Evolutionary conservation across 2,113 vertebrate species (phyloP).

Genomic region (Nesogale talazaci): DNA sequence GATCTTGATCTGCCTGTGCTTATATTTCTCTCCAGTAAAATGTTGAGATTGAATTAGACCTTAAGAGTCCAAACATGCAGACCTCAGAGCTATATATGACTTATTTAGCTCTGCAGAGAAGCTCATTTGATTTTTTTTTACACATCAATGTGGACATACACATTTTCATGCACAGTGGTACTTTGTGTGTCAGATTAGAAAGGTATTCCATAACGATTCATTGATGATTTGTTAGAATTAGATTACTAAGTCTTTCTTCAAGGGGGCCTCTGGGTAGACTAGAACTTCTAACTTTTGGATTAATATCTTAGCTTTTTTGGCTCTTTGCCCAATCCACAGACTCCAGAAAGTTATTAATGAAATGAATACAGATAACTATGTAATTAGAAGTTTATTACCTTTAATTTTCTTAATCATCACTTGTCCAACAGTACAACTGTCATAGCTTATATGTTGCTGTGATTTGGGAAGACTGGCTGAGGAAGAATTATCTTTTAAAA

Average conservation of each 20-base stretch:
- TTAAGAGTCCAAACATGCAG: neutral
- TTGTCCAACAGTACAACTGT: too few species aligned
- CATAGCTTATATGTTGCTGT: too few species aligned
- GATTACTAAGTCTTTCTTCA: too few species aligned
- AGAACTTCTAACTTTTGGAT: too few species aligned
- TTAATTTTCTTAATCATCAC: conserved; percentile 41
- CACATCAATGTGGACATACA: neutral
- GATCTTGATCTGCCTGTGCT: neutral
- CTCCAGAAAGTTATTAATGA: conserved; percentile 34
- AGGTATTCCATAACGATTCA: too few species aligned
- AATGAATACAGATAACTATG: conserved; percentile 27
- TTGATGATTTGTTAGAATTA: too few species aligned
- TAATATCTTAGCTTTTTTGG: too few species aligned
- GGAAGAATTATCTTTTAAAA: too few species aligned
- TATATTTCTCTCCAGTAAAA: conserved; percentile 33
- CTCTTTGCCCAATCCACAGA: too few species aligned
- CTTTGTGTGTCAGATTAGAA: too few species aligned
- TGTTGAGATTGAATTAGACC: neutral
- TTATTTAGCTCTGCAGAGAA: neutral
- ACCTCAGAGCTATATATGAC: neutral
- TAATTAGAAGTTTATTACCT: neutral
- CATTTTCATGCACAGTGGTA: neutral
- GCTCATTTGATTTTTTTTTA: neutral
- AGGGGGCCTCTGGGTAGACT: too few species aligned
- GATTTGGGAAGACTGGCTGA: too few species aligned